Evolutionary conservation across 2,797 vertebrate genomes (phyloP).

Genomic region (Sebastes flavidus): DNA sequence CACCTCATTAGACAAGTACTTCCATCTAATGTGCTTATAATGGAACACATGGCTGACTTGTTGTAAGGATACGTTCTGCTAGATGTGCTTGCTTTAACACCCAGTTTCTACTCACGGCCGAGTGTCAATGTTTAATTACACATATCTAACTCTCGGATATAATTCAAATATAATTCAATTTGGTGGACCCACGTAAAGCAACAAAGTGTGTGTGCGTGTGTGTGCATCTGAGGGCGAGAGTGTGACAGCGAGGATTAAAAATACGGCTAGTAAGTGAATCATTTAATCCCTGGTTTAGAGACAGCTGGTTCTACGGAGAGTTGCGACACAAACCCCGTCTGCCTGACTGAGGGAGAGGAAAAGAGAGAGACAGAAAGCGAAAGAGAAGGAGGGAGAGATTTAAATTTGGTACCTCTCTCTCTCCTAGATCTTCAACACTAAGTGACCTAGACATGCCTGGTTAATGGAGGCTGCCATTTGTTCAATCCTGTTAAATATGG

Average conservation of each 20-base stretch:
- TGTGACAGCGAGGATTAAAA: constrained; percentile 73
- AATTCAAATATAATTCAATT: constrained; percentile 71
- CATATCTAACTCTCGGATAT: constrained; percentile 41
- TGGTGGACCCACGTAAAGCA: constrained; percentile 37
- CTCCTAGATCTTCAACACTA: constrained; percentile 41
- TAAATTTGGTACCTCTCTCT: constrained; percentile 17
- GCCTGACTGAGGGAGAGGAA: neutral
- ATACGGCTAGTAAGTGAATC: constrained; percentile 75
- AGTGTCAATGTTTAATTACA: constrained; percentile 58
- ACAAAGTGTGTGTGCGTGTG: constrained; percentile 16
- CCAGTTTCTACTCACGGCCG: constrained; percentile 13
- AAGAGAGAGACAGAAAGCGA: neutral
- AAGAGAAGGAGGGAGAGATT: constrained; percentile 33
- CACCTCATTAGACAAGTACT: constrained; percentile 71
- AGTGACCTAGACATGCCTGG: constrained; percentile 62
- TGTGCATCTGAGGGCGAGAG: constrained; percentile 20
- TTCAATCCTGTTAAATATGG: constrained; percentile 68
- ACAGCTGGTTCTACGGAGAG: constrained; percentile 70
- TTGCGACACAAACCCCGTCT: constrained; percentile 48
- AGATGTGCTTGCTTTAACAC: constrained; percentile 42
- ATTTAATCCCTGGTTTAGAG: constrained; percentile 75
- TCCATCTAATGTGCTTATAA: constrained; percentile 70
- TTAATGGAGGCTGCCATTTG: constrained; percentile 72
- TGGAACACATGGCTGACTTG: constrained; percentile 65
- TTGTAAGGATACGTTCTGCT: constrained; percentile 35